Base-by-base conservation (phyloP, 1,140 invertebrate genomes). In the Bombus polaris region DNA sequence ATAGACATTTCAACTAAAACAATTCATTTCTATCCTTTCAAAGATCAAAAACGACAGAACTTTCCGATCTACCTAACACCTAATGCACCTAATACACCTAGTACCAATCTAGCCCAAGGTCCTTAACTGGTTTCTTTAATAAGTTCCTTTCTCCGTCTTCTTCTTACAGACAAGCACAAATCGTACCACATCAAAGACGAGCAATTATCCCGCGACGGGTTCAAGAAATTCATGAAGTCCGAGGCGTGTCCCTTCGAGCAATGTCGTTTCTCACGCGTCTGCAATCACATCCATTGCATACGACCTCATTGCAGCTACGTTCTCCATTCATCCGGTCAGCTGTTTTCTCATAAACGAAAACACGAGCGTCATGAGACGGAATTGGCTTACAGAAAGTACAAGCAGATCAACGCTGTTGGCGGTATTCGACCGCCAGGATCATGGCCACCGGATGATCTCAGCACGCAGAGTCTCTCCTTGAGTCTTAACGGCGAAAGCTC, bases 271-370 rank as follows among this genome's bases (percentile, higher is more conserved):
- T 99, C 98, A 6, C 96, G 98, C 65, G 98, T 99, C 47, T 99
- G 98, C 96, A 99, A 99, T 95, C 99, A 99, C 95, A 99, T 99
- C 81, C 99, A 99, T 95, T 99, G 99, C 95, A 99, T 99, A 83
- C 96, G 99, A 86, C 97, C 98, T 13, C 98, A 98, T 82, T 99
- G 99, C 95, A 98, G 97, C 93, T 99, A 99, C 94, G 99, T 99
- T 0, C 95, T 99, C 62, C 99, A 99, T 93, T 99, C 98, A 6
- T 98, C 98, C 92, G 98, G 98, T 74, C 99, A 99, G 93, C 96
- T 99, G n/a, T 98, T 99, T 94, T 99, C 98, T 3, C 99, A 99
- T 94, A 99, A 99, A 95, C 96, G 99, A 66, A 99, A 99, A 94
- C 99, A 99, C 94, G 99, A 99, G 94, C 96, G 98, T 32, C 97